Base-by-base conservation (phyloP, 2,113 vertebrate species). In the Leptobrachium ailaonicum region DNA sequence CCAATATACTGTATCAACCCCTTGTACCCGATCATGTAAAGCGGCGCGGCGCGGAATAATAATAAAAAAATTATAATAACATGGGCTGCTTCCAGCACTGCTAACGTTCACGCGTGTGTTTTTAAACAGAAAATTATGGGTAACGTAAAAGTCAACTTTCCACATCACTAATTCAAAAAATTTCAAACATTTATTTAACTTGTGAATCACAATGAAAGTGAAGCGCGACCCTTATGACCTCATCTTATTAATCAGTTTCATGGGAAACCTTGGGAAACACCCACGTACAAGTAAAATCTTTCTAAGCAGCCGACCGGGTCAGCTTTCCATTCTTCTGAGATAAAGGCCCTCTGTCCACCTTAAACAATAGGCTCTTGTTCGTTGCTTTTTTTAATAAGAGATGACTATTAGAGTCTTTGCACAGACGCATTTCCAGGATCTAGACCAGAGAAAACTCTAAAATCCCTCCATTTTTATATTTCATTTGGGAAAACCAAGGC, bases 291-390 rank as follows among this genome's bases (percentile, higher is more conserved):
- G 32, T 42, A 6, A 20, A 68, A 68, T 42, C 32, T 67, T 40
- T 67, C 66, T 69, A 14, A 2, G 42, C 10, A 45, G 11, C 7
- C 9, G 62, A 8, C 40, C 10, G 14, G 40, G 12, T n/a, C 12
- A 45, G 13, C 7, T 69, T 13, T 41, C 66, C 32, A 6, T 41
- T 69, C 13, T 45, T 14, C 6, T 14, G 13, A 41, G 3, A 69
- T 69, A 69, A 69, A 42, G 13, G 41, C 2, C 41, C 10, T 69
- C 67, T 69, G 67, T 69, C 41, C 42, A 12, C 42, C 2, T 45
- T 14, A 13, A 69, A 69, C 67, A 69, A 41, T 44, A 12, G 40
- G 13, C 67, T 69, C 41, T 69, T 69, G 42, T 69, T 69, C 67
- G 12, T 7, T 5, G 67, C 4, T 41, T 13, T 9, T 14, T 43